These are phyloP conservation scores for Zosterops lateralis DNA, from an alignment of 2,113 vertebrate genomes.

Conservation along the genomic window DNA sequence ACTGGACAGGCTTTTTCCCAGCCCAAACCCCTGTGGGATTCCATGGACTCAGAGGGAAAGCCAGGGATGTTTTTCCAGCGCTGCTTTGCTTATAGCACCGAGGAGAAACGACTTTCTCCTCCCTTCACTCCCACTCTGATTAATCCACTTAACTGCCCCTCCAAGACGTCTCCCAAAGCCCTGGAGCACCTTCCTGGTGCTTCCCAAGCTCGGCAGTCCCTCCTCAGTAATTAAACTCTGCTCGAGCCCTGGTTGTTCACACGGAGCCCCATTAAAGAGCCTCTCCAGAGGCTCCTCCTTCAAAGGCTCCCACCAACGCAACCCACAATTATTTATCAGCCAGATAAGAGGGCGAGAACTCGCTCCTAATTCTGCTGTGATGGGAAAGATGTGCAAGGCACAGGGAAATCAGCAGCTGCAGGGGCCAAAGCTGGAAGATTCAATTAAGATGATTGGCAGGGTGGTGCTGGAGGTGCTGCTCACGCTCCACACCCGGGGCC, in stretches of 20 bases:
- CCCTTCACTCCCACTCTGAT: background rate
- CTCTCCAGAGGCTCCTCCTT: background rate
- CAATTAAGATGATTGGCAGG: conserved; percentile 47
- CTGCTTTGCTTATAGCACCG: background rate
- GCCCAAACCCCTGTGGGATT: background rate
- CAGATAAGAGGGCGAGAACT: background rate
- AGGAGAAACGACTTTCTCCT: background rate
- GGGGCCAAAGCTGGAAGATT: conserved; percentile 14
- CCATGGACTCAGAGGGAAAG: background rate
- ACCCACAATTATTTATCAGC: conserved; percentile 27
- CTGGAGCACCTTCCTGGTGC: background rate
- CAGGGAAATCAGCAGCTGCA: background rate
- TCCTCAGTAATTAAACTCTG: conserved; percentile 28
- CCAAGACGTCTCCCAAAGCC: background rate
- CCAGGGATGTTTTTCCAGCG: background rate
- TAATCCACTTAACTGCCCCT: background rate
- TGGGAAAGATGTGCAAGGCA: background rate
- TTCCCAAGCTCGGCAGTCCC: background rate
- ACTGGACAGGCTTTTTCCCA: background rate
- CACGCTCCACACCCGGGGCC: background rate
- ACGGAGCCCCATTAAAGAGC: background rate
- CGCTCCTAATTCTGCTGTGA: background rate
- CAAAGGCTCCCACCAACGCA: background rate
- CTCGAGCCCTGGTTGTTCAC: background rate
- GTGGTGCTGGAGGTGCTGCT: background rate